These are phyloP conservation scores for Saccostrea cuccullata DNA, from an alignment of 1,140 invertebrate genomes.

Conservation along the genomic window DNA sequence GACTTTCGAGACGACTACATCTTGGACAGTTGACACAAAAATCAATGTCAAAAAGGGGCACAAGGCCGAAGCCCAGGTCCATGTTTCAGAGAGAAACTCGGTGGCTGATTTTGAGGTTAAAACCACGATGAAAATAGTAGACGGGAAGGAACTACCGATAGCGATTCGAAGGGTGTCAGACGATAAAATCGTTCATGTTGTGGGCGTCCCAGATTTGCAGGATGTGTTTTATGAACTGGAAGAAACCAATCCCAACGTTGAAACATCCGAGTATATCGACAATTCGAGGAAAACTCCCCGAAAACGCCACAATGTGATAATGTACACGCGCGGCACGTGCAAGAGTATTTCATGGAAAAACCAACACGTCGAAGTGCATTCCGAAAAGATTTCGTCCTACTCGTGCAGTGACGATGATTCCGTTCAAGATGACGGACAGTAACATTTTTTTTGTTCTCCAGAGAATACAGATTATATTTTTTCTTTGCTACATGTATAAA, in stretches of 20 bases:
- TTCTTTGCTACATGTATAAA: too few relatives aligned
- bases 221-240: conserved; percentile 27
- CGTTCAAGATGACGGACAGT: neutral
- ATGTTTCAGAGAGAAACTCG: conserved; percentile 38
- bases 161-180: conserved; percentile 36
- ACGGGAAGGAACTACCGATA: conserved; percentile 46
- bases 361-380: conserved; percentile 47
- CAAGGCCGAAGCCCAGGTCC: conserved; percentile 43
- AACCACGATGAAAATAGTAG: conserved; percentile 44
- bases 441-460: neutral
- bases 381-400: neutral
- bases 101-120: conserved; percentile 49
- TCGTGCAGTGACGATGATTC: neutral
- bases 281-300: neutral
- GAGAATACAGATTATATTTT: too few relatives aligned
- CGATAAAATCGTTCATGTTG: conserved; percentile 26
- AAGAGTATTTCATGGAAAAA: conserved; percentile 51
- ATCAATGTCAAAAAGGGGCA: conserved; percentile 43
- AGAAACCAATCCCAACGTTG: neutral
- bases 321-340: conserved; percentile 45
- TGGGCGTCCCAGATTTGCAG: conserved; percentile 27
- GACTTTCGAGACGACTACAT: conserved; percentile 37
- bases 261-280: neutral
- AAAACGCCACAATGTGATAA: conserved; percentile 25
- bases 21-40: conserved; percentile 49